Base-by-base conservation (phyloP, 2,888 invertebrate genomes). In the Formica aserva region DNA sequence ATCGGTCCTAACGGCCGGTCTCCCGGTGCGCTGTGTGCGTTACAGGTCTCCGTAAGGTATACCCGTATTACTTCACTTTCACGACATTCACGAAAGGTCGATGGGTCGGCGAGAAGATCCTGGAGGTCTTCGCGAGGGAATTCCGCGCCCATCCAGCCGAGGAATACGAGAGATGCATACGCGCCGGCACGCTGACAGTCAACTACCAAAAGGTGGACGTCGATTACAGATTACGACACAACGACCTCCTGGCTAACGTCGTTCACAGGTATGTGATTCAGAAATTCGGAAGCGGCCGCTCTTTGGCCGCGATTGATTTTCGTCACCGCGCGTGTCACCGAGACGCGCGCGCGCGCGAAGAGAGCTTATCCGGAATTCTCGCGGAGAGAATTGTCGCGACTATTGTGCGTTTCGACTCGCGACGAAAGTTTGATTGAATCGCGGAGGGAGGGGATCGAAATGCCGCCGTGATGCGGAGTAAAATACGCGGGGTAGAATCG, bases 21-120 rank as follows among this genome's bases (percentile, higher is more conserved):
- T 29, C 18, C 1, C 15, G 52, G 32, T 32, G 22, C 45, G 8
- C 41, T 11, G n/a, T 41, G 69, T 71, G 32, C 52, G 75, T 83
- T 75, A 11, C 96, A 98, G 98, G 98, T 91, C 96, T 99, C 91
- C 96, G 99, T 90, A 99, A 99, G 96, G 99, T 99, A 2, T 98
- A 98, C 95, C 99, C 99, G 0, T 99, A 99, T 95, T 98, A 98
- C 95, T 99, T 98, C 96, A 98, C 98, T 85, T 99, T 99, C 95
- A 98, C 98, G 86, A 98, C 99, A 57, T 99, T 98, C 95, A 98
- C 98, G 86, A 99, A 99, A 95, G 98, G 98, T 11, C 96, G 99
- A 92, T 99, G 99, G 99, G 98, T 98, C 3, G 99, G 98, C 4
- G 98, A 98, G 95, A 97, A 97, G 94, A 97, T 99, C 90, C 96